Evolutionary conservation across 23 tunicate species (phyloP).

Genomic region (Phallusia fumigata): DNA sequence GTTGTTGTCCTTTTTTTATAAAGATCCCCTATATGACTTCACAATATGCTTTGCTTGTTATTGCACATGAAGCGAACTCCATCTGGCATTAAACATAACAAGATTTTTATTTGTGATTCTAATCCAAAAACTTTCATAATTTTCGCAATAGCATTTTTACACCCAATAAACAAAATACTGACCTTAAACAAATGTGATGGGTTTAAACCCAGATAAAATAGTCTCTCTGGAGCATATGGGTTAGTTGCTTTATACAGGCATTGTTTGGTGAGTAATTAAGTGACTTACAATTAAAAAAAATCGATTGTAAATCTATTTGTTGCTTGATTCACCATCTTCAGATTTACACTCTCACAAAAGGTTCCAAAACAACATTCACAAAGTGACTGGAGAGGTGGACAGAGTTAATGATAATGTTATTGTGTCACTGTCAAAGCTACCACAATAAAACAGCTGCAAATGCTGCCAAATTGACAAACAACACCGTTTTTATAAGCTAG

Average conservation of each 20-base stretch:
- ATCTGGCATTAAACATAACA: background rate
- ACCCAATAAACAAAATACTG: background rate
- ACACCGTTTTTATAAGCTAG: too few species aligned
- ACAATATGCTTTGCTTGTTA: background rate
- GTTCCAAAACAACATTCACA: constrained; percentile 21
- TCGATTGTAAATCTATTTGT: constrained; percentile 5
- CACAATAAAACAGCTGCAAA: too few species aligned
- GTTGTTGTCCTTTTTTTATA: constrained; percentile 13
- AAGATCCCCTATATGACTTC: constrained; percentile 16
- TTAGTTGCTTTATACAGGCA: background rate
- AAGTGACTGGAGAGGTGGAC: constrained; percentile 15
- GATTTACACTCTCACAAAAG: constrained; percentile 28
- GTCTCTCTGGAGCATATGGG: constrained; percentile 14
- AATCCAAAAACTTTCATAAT: background rate
- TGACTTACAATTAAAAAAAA: background rate
- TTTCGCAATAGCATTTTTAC: background rate
- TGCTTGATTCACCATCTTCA: constrained; percentile 26
- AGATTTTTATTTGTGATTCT: constrained; percentile 24
- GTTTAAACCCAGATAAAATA: background rate
- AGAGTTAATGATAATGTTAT: too few species aligned
- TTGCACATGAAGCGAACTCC: background rate
- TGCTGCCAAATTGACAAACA: too few species aligned
- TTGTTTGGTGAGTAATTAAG: background rate
- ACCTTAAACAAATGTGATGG: constrained; percentile 25
- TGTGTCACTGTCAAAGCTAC: too few species aligned